These are phyloP conservation scores for Imbricaverruca yamaguchii DNA, from an alignment of 2,888 invertebrate species.

Conservation along the genomic window DNA sequence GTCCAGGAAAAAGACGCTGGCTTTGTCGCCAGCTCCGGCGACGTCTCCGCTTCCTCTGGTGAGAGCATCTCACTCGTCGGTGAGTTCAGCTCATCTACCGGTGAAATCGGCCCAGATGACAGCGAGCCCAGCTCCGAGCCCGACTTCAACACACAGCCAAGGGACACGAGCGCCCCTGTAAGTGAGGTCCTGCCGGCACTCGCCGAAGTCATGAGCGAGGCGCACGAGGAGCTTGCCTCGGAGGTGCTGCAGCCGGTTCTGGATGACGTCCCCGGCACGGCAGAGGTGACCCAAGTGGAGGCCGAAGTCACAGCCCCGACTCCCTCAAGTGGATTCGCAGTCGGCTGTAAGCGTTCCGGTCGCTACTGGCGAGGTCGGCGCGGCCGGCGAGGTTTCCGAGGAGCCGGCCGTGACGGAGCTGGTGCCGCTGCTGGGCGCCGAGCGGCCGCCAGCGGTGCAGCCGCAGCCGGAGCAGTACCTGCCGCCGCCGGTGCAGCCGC, in stretches of 20 bases:
- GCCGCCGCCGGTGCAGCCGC: conserved; percentile 2
- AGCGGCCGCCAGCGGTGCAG: background rate
- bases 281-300: background rate
- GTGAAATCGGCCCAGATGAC: background rate
- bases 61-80: background rate
- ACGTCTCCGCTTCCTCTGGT: background rate
- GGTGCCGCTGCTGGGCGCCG: background rate
- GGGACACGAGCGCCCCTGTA: background rate
- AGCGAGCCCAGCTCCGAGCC: background rate
- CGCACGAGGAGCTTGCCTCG: too few relatives aligned
- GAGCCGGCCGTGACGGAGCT: background rate
- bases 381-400: background rate
- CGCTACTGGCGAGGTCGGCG: too few relatives aligned
- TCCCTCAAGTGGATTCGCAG: too few relatives aligned
- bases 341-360: too few relatives aligned
- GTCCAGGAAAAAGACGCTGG: background rate
- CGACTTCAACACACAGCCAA: background rate
- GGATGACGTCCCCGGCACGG: background rate
- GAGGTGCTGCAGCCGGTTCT: too few relatives aligned
- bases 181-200: background rate
- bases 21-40: background rate
- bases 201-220: background rate
- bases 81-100: background rate
- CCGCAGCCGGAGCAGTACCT: background rate
- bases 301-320: background rate